phyloP scores from a whole-genome alignment of 2,888 invertebrate species.

The Dilophus febrilis region DNA sequence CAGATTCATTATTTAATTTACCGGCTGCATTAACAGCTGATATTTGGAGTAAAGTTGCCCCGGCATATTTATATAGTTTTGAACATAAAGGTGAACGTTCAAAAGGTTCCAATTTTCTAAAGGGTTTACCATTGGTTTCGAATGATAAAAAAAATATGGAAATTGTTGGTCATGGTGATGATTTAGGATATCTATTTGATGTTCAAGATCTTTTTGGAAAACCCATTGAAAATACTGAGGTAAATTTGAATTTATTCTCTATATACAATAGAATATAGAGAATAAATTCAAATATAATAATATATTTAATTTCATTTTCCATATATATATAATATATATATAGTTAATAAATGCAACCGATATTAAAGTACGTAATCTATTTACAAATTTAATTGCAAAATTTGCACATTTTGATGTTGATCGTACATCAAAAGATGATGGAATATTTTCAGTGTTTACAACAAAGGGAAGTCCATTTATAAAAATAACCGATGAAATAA shows the following conservation, averaged over 20 bases:
- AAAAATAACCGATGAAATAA: constrained; percentile 34
- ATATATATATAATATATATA: constrained; percentile 15
- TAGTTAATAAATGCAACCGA: constrained; percentile 31
- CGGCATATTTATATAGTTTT: constrained; percentile 57
- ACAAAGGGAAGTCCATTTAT: constrained; percentile 34
- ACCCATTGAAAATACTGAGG: constrained; percentile 27
- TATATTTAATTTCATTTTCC: constrained; percentile 9
- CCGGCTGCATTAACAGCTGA: constrained; percentile 55
- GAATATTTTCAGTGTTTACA: constrained; percentile 27
- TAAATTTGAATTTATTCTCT: too few relatives aligned
- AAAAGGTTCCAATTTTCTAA: constrained; percentile 45
- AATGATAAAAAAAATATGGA: constrained; percentile 18
- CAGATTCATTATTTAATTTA: constrained; percentile 58
- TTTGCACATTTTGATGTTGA: constrained; percentile 34
- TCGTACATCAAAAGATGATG: constrained; percentile 21
- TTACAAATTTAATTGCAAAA: constrained; percentile 46
- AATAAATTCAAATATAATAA: too few relatives aligned
- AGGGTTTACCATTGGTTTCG: constrained; percentile 45
- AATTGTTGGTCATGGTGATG: constrained; percentile 51
- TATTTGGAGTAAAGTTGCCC: constrained; percentile 47
- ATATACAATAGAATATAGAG: too few relatives aligned
- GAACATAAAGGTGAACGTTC: constrained; percentile 45
- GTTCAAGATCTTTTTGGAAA: constrained; percentile 41
- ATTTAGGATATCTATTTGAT: constrained; percentile 54
- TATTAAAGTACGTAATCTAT: constrained; percentile 42